Base-by-base conservation (phyloP, 2,113 vertebrate species). In the Sporophila hypoxantha region DNA sequence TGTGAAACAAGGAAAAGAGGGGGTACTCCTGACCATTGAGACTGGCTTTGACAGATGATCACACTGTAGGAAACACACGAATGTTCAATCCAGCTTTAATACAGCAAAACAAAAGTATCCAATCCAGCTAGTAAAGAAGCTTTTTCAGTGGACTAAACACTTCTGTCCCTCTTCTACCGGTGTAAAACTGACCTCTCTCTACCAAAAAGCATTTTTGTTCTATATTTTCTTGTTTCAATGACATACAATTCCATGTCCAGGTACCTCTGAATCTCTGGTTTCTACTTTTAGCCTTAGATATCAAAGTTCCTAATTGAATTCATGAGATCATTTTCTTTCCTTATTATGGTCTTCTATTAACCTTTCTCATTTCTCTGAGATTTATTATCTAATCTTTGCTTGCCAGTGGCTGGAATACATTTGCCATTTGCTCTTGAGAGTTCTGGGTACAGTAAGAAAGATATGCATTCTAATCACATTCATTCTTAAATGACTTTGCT, bases 281-380 rank as follows among this genome's bases (percentile, higher is more conserved):
- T 91, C 89, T 87, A 68, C 73, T 91, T 95, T 92, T 91, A 94
- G 67, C 44, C 23, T 82, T 71, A 71, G 41, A 89, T 80, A 80
- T 73, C 39, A 41, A 87, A 53, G 69, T 65, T 80, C 32, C 34
- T 90, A 77, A 91, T 30, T 89, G 65, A 90, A 85, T 91, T 49
- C 0, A 4, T 83, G 64, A 91, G 53, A 85, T 67, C 37, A 85
- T 77, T 89, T 90, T 91, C 53, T 75, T 81, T 44, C 49, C 34
- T 60, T 94, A 85, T 87, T 74, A 89, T 68, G 69, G 20, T 82
- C 73, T 83, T 87, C 73, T 46, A 85, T 91, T 89, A 92, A 75
- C 41, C 37, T 89, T 85, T 74, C 49, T 85, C 11, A 71, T 87
- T 80, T 93, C 18, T 87, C 32, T 83, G 49, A 93, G 85, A 81